A percentile compares a stretch with the other conserved stretches of the same genome.
Conservation (phyloP, 2,888 invertebrate genomes). For the Eucera pruinosa region DNA sequence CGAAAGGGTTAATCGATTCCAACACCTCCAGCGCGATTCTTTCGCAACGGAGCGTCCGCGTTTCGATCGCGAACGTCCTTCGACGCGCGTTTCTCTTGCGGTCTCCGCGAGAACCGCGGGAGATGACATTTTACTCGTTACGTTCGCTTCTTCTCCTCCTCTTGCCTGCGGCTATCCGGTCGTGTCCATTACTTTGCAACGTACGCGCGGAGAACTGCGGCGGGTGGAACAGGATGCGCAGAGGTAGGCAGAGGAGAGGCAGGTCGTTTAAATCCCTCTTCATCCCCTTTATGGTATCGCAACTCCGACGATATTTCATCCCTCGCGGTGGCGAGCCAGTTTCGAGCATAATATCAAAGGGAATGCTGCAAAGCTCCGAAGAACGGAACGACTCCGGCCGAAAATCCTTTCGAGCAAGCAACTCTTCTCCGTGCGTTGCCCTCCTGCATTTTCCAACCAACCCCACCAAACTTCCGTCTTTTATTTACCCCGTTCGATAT, state of each 20-base stretch:
- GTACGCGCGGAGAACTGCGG: conserved; percentile 14
- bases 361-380: conserved; percentile 37
- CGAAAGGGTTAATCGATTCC: too few species aligned
- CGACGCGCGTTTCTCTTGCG: conserved; percentile 14
- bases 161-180: not conserved
- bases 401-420: conserved; percentile 50
- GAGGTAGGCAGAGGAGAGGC: conserved; percentile 33
- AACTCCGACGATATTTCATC: conserved; percentile 60
- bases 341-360: conserved; percentile 55
- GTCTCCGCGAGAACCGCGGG: conserved; percentile 31
- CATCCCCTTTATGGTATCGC: conserved; percentile 47
- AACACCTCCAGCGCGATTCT: not conserved
- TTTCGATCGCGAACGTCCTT: conserved; percentile 48
- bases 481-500: not conserved
- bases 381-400: conserved; percentile 34
- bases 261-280: conserved; percentile 61
- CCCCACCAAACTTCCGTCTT: too few species aligned
- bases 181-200: conserved; percentile 45
- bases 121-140: conserved; percentile 57
- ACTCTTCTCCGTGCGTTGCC: conserved; percentile 25
- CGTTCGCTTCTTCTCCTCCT: conserved; percentile 4
- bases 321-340: conserved; percentile 39
- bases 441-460: conserved; percentile 18
- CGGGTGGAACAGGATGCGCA: too few species aligned
- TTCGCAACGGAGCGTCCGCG: not conserved